Conservation (phyloP, 2,888 invertebrate genomes). For the Creontiades dilutus region DNA sequence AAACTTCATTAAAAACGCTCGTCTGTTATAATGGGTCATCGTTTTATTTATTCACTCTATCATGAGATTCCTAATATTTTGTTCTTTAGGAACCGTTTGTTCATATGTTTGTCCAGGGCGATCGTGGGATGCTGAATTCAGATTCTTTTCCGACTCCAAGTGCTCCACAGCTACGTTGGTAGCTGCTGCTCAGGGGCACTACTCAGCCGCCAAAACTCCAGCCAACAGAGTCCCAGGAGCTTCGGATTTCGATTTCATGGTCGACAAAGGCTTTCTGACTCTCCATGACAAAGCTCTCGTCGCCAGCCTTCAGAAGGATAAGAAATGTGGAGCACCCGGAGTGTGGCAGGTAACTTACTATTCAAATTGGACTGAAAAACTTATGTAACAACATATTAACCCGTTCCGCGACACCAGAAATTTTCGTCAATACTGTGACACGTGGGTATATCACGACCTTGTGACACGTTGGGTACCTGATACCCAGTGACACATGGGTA, state of each 20-base stretch:
- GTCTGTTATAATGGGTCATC: background rate
- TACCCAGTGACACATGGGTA: too few relatives aligned
- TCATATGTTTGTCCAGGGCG: slow-evolving; percentile 65
- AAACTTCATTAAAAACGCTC: too few relatives aligned
- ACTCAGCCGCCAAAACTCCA: slow-evolving; percentile 77
- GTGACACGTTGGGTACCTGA: too few relatives aligned
- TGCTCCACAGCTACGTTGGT: slow-evolving; percentile 80
- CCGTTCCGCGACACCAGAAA: too few relatives aligned
- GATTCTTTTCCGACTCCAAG: slow-evolving; percentile 81
- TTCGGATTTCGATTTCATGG: slow-evolving; percentile 80
- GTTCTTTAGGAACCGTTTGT: background rate
- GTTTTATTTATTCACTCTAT: too few relatives aligned
- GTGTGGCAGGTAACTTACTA: slow-evolving; percentile 75
- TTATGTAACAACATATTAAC: too few relatives aligned
- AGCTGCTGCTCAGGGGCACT: slow-evolving; percentile 80
- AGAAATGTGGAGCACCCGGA: slow-evolving; percentile 77
- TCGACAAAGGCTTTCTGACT: slow-evolving; percentile 80
- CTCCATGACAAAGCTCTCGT: slow-evolving; percentile 79
- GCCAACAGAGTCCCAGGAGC: slow-evolving; percentile 74
- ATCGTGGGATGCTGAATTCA: slow-evolving; percentile 81
- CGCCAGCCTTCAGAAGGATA: slow-evolving; percentile 78
- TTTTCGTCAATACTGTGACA: too few relatives aligned
- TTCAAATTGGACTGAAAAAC: too few relatives aligned
- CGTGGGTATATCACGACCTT: too few relatives aligned
- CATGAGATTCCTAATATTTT: too few relatives aligned